Evolutionary conservation across 2,888 invertebrate genomes (phyloP), one percentile per base, ranked within the genome.

Genomic region (Mesopsocus fuscifrons): DNA sequence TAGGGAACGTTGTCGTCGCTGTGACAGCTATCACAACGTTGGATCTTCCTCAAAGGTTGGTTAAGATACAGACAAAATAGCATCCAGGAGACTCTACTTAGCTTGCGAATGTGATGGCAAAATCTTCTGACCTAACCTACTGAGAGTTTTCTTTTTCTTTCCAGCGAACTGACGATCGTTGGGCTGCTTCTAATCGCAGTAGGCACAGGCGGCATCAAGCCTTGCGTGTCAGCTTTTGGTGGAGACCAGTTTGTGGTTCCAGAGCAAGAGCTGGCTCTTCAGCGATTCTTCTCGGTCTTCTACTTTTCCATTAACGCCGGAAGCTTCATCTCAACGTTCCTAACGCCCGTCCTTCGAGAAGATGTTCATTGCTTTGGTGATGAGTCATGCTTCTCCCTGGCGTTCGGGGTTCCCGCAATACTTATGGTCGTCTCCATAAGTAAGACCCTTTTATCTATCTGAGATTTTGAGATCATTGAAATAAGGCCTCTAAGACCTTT

Each of bases 181-280:
- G 82, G 80, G 0, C 59, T 85, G 20, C 55, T 72, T 11, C 60
- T 82, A 49, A 76, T 84, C 45, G 78, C 78, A 0, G 49, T 80
- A 3, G 82, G 83, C 2, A 80, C 82, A 1, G 83, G 83, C 1
- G 83, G 83, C 3, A 84, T 85, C 48, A 85, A 84, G 51, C 82
- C 84, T 0, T 84, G 83, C 56, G 82, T 84, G 1, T 66, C 78
- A 0, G 74, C 84, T 0, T 84, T 84, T 56, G 84, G 83, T 2
- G 84, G 82, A 0, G 84, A 85, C 58, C 84, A 83, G 57, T 80
- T 82, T 53, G 59, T 62, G 13, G 53, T 74, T 33, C 74, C 74
- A 1, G 63, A 69, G 40, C 75, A 81, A 61, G 66, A 72, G 13
- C 65, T 66, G 47, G 71, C 77, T 53, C 62, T 80, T 34, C 68